Conservation (phyloP, 2,888 invertebrate genomes). For the Drosophila lacicola region DNA sequence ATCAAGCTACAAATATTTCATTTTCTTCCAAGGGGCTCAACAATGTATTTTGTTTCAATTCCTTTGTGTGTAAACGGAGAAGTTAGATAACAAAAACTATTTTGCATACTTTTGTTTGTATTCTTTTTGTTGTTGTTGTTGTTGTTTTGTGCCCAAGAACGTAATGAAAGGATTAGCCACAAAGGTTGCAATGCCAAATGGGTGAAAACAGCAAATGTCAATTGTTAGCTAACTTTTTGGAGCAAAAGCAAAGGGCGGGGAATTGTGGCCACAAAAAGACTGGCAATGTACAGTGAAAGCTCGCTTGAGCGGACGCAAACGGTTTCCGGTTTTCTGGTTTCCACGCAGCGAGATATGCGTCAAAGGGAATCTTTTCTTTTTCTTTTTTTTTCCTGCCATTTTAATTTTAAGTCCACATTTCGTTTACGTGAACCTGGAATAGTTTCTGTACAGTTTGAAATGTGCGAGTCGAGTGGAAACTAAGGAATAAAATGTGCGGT, state of each 20-base stretch:
- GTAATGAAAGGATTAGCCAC: constrained; percentile 29
- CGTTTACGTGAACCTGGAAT: too few species aligned
- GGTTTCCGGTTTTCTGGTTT: too few species aligned
- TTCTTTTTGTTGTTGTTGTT: constrained; percentile 1
- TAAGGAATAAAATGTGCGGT: too few species aligned
- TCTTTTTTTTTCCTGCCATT: too few species aligned
- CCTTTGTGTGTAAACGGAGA: constrained; percentile 4
- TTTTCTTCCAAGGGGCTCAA: not conserved
- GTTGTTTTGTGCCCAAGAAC: constrained; percentile 13
- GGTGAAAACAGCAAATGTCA: constrained; percentile 25
- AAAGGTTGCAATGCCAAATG: constrained; percentile 21
- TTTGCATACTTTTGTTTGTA: constrained; percentile 18
- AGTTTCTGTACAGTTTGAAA: too few species aligned
- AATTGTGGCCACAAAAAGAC: constrained; percentile 10
- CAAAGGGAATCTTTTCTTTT: too few species aligned
- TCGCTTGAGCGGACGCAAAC: not conserved
- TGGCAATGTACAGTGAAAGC: constrained; percentile 10
- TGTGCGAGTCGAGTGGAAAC: too few species aligned
- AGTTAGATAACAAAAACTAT: not conserved
- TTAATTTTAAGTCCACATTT: too few species aligned
- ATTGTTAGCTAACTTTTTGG: constrained; percentile 10
- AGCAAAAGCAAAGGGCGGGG: not conserved
- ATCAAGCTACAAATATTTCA: constrained; percentile 6
- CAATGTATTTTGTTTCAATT: constrained; percentile 4
- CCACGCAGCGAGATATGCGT: too few species aligned